Percentiles rank a stretch among this genome's conserved stretches.
Conservation (phyloP, 2,888 invertebrate genomes). For the Deilephila elpenor region DNA sequence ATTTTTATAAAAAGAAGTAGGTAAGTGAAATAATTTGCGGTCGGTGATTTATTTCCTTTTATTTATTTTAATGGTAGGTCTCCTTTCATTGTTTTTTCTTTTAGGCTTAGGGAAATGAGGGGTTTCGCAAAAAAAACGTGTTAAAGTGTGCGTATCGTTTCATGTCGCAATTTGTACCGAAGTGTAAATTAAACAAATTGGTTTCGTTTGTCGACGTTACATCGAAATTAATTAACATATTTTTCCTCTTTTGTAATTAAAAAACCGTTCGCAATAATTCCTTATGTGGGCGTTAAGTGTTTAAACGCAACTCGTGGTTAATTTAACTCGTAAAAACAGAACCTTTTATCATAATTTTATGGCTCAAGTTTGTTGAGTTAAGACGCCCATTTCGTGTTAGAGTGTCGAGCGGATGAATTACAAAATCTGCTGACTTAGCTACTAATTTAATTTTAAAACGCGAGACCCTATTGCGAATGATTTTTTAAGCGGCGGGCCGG, state of each 20-base stretch:
- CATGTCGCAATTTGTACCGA: conserved; percentile 63
- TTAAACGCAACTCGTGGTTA: conserved; percentile 67
- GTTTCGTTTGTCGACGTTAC: conserved; percentile 58
- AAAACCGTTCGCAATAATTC: conserved; percentile 37
- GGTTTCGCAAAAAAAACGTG: conserved; percentile 67
- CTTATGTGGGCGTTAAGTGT: conserved; percentile 64
- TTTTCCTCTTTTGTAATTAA: conserved; percentile 32
- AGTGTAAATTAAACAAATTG: conserved; percentile 69
- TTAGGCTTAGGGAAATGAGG: conserved; percentile 69
- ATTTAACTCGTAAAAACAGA: conserved; percentile 74
- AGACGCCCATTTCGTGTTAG: conserved; percentile 70
- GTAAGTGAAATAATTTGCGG: conserved; percentile 84
- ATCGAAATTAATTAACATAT: conserved; percentile 62
- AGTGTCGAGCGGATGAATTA: conserved; percentile 62
- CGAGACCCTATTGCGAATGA: conserved; percentile 41
- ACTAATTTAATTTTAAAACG: conserved; percentile 53
- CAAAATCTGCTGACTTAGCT: conserved; percentile 51
- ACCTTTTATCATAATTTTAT: conserved; percentile 80
- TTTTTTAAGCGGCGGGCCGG: conserved; percentile 52
- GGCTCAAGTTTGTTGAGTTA: conserved; percentile 68
- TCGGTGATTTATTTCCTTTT: conserved; percentile 82
- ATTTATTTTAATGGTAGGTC: conserved; percentile 84
- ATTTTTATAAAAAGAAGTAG: conserved; percentile 85
- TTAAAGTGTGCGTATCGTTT: conserved; percentile 66
- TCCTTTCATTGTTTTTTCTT: conserved; percentile 78